A percentile compares a stretch with the other conserved stretches of the same genome.
These are phyloP conservation scores for Callipepla californica DNA, from an alignment of 2,113 vertebrate genomes.

Conservation along the genomic window DNA sequence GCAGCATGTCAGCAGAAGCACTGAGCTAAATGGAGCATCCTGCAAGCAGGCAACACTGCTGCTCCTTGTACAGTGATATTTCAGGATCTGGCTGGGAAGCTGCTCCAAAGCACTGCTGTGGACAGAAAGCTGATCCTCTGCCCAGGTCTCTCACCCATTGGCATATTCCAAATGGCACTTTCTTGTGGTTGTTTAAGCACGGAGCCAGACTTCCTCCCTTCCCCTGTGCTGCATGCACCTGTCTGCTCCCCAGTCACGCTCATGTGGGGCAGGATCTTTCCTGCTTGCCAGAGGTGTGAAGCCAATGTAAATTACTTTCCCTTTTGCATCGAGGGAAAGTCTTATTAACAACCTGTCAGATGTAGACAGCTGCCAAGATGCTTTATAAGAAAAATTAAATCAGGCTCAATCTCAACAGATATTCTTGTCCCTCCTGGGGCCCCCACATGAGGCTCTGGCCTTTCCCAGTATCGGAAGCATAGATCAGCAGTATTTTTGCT, in stretches of 20 bases:
- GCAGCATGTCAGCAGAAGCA: rapidly evolving
- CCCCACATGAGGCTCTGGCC: conserved; percentile 9
- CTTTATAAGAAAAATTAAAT: conserved; percentile 59
- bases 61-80: conserved; percentile 8
- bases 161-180: conserved; percentile 40
- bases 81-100: conserved; percentile 46
- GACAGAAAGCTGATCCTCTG: conserved; percentile 42
- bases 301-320: conserved; percentile 70
- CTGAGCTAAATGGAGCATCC: not conserved
- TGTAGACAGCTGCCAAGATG: conserved; percentile 55
- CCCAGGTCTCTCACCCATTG: not conserved
- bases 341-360: conserved; percentile 70
- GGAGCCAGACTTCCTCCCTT: not conserved
- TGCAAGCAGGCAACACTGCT: not conserved
- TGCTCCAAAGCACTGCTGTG: not conserved
- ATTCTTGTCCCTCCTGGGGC: conserved; percentile 13
- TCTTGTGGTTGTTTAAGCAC: not conserved
- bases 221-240: not conserved
- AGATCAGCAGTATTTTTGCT: not conserved
- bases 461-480: conserved; percentile 18
- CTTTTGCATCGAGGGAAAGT: conserved; percentile 47
- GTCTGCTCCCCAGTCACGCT: not conserved
- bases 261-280: conserved; percentile 5
- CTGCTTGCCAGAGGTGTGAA: conserved; percentile 67
- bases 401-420: conserved; percentile 6